Percentiles rank a stretch among this genome's conserved stretches.
Evolutionary conservation across 2,113 vertebrate species (phyloP).

Genomic region (Corynorhinus townsendii): DNA sequence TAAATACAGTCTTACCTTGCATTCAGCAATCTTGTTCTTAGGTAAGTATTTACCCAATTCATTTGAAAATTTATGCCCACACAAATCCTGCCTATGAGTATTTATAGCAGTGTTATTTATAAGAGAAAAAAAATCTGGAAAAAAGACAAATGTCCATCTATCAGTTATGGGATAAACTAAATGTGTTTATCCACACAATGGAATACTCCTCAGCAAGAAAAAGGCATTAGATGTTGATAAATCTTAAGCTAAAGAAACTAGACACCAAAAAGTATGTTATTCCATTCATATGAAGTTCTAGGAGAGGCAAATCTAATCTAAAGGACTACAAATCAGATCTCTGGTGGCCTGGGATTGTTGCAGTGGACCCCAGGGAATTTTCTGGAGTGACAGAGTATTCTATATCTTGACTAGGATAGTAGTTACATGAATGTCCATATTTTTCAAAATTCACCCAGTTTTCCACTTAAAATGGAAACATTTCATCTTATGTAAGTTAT

Average conservation of each 20-base stretch:
- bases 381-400: background rate
- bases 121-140: background rate
- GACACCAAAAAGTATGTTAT: background rate
- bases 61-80: background rate
- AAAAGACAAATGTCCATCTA: background rate
- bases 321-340: background rate
- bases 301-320: background rate
- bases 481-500: background rate
- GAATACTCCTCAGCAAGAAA: background rate
- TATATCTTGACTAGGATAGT: background rate
- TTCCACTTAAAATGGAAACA: background rate
- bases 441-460: background rate
- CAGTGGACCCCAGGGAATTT: background rate
- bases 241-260: background rate
- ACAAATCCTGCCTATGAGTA: background rate
- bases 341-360: rapidly evolving
- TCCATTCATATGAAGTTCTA: background rate
- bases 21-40: background rate
- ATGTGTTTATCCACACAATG: background rate
- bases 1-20: background rate
- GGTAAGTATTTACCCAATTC: background rate
- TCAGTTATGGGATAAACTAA: background rate
- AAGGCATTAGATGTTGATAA: background rate
- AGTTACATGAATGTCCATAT: too few relatives aligned
- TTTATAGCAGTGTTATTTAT: background rate